Evolutionary conservation across 2,113 vertebrate species (phyloP), one percentile per base, ranked within the genome.

Genomic region (Promerops cafer): DNA sequence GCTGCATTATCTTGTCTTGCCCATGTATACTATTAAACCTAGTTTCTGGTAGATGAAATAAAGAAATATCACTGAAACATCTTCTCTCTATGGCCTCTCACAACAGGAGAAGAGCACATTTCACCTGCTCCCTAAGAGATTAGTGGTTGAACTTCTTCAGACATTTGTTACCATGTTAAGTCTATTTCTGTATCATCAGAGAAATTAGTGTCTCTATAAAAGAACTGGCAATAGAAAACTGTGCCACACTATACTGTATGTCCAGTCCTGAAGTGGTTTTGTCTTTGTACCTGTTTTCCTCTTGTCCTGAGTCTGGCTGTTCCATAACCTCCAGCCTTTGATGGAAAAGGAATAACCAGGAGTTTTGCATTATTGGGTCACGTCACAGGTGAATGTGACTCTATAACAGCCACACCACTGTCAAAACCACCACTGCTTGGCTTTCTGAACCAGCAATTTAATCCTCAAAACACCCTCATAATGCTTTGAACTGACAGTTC

Each of bases 201-300:
- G 47, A 83, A 83, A 33, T 3, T 21, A 13, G 13, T 61, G 30
- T 77, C 37, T 75, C 2, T 21, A 7, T 20, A 22, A 84, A 74
- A 68, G 60, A 47, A 6, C 4, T 14, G 47, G 39, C 3, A 4
- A 23, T 37, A 57, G 33, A 27, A 35, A 37, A 59, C 31, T 4
- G 47, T 52, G 23, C 16, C 18, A 14, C 5, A 2, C 30, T 44
- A 1, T 4, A 2, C 40, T 31, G 30, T 13, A 8, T 18, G 13
- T 26, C 10, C 26, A 45, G 17, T n/a, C 53, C 88, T 86, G 79
- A 72, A 53, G 13, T 19, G n/a, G 0, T 64, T 71, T 30, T 78
- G 22, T 27, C 54, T 72, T 61, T 72, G 24, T 35, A 20, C 10
- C 9, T 37, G 23, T 57, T 37, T 28, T 66, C 26, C 39, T 88